Evolutionary conservation across 2,797 vertebrate genomes (phyloP).

Genomic region (Tinamus major): DNA sequence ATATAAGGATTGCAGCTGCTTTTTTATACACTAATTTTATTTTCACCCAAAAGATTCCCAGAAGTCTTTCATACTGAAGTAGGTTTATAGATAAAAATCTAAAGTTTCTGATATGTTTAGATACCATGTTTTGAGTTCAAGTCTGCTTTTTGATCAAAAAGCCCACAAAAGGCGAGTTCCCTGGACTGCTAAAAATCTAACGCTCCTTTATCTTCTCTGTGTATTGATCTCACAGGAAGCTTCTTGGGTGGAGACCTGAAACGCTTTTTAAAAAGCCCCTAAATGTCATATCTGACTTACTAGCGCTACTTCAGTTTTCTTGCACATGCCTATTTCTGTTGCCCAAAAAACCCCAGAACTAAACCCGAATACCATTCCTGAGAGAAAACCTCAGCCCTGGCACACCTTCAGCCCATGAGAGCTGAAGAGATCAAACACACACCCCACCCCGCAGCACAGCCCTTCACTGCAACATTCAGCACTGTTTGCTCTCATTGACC

Average conservation of each 20-base stretch:
- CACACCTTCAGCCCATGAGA: neutral
- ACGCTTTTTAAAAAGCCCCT: neutral
- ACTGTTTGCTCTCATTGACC: neutral
- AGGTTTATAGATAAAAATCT: neutral
- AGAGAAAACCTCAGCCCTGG: neutral
- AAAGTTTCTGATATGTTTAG: neutral
- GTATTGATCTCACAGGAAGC: constrained; percentile 30
- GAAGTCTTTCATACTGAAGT: neutral
- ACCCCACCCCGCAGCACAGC: neutral
- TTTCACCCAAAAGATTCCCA: neutral
- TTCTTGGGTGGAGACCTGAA: constrained; percentile 39
- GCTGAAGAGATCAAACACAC: neutral
- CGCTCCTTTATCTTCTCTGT: neutral
- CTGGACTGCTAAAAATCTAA: constrained; percentile 10
- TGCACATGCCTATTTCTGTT: neutral
- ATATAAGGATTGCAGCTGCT: neutral
- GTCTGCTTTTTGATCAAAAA: neutral
- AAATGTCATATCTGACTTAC: neutral
- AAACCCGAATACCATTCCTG: neutral
- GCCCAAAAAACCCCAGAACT: neutral
- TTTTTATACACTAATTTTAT: neutral
- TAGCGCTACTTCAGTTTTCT: neutral
- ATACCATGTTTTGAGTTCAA: neutral
- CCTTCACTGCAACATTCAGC: neutral
- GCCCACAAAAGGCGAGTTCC: neutral